phyloP scores from a whole-genome alignment of 2,888 invertebrate genomes.

The Trachelus troglodyta region DNA sequence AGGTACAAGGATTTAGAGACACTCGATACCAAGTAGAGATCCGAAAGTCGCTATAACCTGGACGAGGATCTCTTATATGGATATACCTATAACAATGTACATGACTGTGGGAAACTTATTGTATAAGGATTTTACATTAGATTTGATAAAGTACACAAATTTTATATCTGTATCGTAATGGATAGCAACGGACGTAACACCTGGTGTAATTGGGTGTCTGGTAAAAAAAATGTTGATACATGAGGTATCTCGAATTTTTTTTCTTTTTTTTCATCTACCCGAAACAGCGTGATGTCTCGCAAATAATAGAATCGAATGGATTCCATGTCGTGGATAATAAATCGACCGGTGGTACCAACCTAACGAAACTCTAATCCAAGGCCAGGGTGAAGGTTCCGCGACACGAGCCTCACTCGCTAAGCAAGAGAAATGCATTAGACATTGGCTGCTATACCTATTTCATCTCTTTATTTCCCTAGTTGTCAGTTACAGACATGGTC shows the following conservation, averaged over 20 bases:
- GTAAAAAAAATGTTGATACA: neutral
- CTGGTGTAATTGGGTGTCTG: neutral
- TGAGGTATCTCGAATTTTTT: neutral
- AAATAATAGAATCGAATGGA: conserved; percentile 36
- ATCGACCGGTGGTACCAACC: conserved; percentile 25
- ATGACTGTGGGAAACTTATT: neutral
- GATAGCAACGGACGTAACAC: neutral
- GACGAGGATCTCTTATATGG: neutral
- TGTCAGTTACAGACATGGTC: conserved; percentile 7
- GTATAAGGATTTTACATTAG: neutral
- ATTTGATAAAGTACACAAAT: neutral
- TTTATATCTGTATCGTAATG: neutral
- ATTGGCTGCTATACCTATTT: conserved; percentile 20
- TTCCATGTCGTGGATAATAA: conserved; percentile 43
- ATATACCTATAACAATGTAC: neutral
- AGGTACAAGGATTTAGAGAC: neutral
- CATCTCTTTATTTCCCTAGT: conserved; percentile 13
- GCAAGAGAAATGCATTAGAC: conserved; percentile 50
- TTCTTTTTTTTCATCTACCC: neutral
- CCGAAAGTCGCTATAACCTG: neutral
- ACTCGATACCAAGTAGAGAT: neutral
- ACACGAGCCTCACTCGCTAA: conserved; percentile 30
- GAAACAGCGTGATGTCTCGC: conserved; percentile 24
- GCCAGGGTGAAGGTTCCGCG: conserved; percentile 32
- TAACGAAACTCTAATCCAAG: conserved; percentile 20